A percentile compares a stretch with the other conserved stretches of the same genome.
Evolutionary conservation across 1,140 invertebrate genomes (phyloP).

Genomic region (Tribolium madens): DNA sequence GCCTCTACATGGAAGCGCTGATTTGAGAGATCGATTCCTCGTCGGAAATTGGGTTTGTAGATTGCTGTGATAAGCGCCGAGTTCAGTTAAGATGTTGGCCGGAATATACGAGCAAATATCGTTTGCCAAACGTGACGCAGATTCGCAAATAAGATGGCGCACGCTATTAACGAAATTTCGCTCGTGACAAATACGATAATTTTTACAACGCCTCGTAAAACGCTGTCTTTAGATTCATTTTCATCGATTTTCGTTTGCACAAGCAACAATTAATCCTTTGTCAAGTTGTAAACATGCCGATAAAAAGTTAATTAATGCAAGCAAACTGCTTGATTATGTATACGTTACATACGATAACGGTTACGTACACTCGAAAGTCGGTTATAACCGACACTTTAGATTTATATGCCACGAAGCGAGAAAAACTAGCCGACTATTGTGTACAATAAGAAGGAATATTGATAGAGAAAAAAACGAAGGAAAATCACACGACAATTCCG

Average conservation of each 20-base stretch:
- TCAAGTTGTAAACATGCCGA: conserved; percentile 8
- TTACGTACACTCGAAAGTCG: conserved; percentile 17
- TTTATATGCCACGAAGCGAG: too few relatives aligned
- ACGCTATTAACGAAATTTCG: conserved; percentile 2
- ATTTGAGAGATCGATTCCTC: conserved; percentile 56
- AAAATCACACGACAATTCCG: too few relatives aligned
- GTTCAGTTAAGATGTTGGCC: conserved; percentile 54
- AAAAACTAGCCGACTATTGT: too few relatives aligned
- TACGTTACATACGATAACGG: conserved; percentile 19
- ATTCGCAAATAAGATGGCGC: not conserved
- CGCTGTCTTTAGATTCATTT: too few relatives aligned
- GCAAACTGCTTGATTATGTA: conserved; percentile 22
- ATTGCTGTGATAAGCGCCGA: conserved; percentile 57
- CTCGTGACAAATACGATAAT: conserved; percentile 33
- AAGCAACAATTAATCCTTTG: conserved; percentile 1
- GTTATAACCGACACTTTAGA: not conserved
- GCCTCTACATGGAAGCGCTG: conserved; percentile 52
- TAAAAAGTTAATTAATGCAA: conserved; percentile 30
- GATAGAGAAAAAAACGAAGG: too few relatives aligned
- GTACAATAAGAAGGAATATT: too few relatives aligned
- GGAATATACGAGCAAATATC: conserved; percentile 56
- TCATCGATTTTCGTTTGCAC: not conserved
- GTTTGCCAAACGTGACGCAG: conserved; percentile 52
- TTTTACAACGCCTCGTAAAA: conserved; percentile 24
- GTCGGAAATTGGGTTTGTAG: conserved; percentile 60